These are phyloP conservation scores for Heliothis virescens DNA, from an alignment of 1,140 invertebrate genomes.

Conservation along the genomic window DNA sequence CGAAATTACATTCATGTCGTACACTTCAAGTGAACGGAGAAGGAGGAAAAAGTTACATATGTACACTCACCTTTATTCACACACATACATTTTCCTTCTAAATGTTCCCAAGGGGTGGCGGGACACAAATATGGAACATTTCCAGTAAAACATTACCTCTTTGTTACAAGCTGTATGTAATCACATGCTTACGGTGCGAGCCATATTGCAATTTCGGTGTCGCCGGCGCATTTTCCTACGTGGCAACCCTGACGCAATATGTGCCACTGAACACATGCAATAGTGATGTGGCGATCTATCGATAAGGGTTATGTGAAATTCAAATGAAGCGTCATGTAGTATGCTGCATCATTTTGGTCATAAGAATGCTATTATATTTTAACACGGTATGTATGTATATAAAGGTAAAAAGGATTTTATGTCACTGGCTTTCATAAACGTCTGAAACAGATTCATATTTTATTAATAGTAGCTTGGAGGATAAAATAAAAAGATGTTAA, in stretches of 20 bases:
- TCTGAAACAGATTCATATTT: too few species aligned
- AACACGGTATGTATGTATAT: too few species aligned
- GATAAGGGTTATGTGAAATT: not conserved
- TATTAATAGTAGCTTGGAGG: too few species aligned
- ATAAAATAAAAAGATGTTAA: too few species aligned
- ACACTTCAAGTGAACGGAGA: not conserved
- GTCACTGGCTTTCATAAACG: too few species aligned
- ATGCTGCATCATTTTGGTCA: not conserved
- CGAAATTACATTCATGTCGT: slow-evolving; percentile 29
- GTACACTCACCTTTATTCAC: not conserved
- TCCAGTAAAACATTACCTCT: slow-evolving; percentile 45
- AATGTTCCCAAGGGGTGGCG: not conserved
- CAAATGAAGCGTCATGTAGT: not conserved
- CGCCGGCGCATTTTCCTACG: slow-evolving; percentile 58
- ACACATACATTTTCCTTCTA: slow-evolving; percentile 13
- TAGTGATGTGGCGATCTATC: slow-evolving; percentile 41
- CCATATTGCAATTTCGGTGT: slow-evolving; percentile 68
- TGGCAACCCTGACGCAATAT: slow-evolving; percentile 59
- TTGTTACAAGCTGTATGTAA: slow-evolving; percentile 57
- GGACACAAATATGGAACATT: slow-evolving; percentile 32
- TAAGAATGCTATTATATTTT: too few species aligned
- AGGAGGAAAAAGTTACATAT: slow-evolving; percentile 15
- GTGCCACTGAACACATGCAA: slow-evolving; percentile 27
- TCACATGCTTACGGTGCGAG: slow-evolving; percentile 64
- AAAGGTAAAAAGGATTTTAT: too few species aligned